Conservation (phyloP, 2,888 invertebrate species). For the Chironomus tentans region DNA sequence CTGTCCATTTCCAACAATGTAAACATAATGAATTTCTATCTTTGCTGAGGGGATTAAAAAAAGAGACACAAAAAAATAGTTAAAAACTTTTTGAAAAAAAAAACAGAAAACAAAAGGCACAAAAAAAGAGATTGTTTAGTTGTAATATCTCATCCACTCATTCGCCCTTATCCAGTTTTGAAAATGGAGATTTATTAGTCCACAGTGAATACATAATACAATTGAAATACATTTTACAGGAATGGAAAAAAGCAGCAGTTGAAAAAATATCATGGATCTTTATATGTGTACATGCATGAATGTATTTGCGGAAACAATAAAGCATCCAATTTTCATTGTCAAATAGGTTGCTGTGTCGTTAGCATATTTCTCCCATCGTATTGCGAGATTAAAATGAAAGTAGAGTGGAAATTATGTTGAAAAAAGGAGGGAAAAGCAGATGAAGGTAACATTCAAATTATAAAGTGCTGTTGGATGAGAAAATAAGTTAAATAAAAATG, state of each 20-base stretch:
- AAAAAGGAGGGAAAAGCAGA: background rate
- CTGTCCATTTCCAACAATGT: slow-evolving; percentile 13
- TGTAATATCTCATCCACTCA: background rate
- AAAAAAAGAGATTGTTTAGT: background rate
- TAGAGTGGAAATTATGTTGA: background rate
- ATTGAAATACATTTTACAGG: background rate
- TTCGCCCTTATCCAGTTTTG: background rate
- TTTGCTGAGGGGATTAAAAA: background rate
- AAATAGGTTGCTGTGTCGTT: background rate
- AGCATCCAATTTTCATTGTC: background rate
- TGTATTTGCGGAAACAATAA: background rate
- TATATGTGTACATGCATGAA: too few relatives aligned
- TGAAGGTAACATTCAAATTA: background rate
- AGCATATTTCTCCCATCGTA: background rate
- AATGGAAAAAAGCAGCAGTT: background rate
- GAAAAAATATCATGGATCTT: too few relatives aligned
- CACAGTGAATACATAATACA: background rate
- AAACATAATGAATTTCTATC: background rate
- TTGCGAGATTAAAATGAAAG: background rate
- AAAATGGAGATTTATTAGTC: background rate
- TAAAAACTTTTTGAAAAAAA: background rate
- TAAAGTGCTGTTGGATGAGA: background rate
- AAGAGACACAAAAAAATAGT: background rate
- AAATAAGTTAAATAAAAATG: too few relatives aligned
- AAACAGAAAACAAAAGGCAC: too few relatives aligned